phyloP scores from a whole-genome alignment of 2,797 vertebrate genomes.

The Hyperoplus immaculatus region DNA sequence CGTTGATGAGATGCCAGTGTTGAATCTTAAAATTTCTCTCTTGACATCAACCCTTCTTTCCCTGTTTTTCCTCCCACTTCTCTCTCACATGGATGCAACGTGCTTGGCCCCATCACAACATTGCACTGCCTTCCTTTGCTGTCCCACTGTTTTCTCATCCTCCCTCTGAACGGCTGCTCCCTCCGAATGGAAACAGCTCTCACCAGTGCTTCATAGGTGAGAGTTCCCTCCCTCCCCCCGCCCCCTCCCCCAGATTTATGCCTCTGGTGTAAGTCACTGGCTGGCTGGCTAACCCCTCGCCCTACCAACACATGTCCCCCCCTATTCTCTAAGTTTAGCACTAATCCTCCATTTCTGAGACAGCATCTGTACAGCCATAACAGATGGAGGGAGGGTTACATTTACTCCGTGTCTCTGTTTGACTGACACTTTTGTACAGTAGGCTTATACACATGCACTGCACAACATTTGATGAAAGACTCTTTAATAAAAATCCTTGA shows the following conservation, averaged over 20 bases:
- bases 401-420: constrained; percentile 54
- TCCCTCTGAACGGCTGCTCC: constrained; percentile 61
- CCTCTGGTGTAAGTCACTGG: constrained; percentile 60
- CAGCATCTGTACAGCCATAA: constrained; percentile 71
- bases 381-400: constrained; percentile 70
- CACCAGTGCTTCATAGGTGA: too few relatives aligned
- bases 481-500: constrained; percentile 11
- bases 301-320: constrained; percentile 51
- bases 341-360: constrained; percentile 77
- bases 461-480: constrained; percentile 13
- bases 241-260: constrained; percentile 57
- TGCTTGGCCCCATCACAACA: constrained; percentile 24
- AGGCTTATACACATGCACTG: neutral
- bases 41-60: neutral
- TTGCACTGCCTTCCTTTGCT: constrained; percentile 19
- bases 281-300: constrained; percentile 35
- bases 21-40: constrained; percentile 4
- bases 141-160: constrained; percentile 49
- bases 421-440: constrained; percentile 35
- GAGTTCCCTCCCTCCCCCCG: too few relatives aligned
- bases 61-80: constrained; percentile 22
- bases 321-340: constrained; percentile 72
- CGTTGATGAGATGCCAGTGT: constrained; percentile 6
- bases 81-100: constrained; percentile 29
- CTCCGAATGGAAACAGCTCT: too few relatives aligned